These are phyloP conservation scores for Myotis yumanensis DNA, from an alignment of 2,113 vertebrate genomes.

Conservation along the genomic window DNA sequence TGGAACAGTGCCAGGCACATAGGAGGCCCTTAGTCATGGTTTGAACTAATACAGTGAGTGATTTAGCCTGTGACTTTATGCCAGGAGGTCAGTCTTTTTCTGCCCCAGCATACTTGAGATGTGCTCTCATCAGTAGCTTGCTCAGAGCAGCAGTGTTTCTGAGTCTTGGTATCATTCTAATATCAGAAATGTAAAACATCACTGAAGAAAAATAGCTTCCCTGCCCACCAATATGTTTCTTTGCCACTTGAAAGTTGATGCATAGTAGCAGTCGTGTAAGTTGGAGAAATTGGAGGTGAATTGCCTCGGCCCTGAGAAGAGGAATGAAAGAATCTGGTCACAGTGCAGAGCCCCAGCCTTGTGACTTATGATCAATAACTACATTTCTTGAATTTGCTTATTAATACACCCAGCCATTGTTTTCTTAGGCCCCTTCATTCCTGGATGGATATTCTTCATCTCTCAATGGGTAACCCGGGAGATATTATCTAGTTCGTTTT, in stretches of 20 bases:
- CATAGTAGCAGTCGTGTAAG: rapidly evolving
- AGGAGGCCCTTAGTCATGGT: too few relatives aligned
- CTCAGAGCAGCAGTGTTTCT: too few relatives aligned
- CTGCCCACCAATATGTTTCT: not conserved
- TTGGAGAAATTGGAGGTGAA: too few relatives aligned
- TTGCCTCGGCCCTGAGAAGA: not conserved
- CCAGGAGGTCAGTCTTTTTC: not conserved
- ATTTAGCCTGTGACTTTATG: not conserved
- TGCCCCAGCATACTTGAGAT: not conserved
- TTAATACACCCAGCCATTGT: not conserved
- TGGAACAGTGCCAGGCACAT: not conserved
- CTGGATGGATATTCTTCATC: not conserved
- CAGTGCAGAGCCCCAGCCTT: not conserved
- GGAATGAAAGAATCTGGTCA: not conserved
- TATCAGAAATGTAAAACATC: too few relatives aligned
- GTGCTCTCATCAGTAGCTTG: not conserved
- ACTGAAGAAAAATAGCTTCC: rapidly evolving
- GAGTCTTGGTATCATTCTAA: not conserved
- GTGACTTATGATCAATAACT: rapidly evolving
- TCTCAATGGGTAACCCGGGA: not conserved
- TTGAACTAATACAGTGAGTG: too few relatives aligned
- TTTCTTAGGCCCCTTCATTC: not conserved
- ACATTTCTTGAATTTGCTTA: not conserved
- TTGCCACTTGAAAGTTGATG: not conserved
- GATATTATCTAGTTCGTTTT: not conserved